Conservation (phyloP, 30 jellyfish, hydroid and myxozoan genomes). For the Pseudorhiza aurosa region DNA sequence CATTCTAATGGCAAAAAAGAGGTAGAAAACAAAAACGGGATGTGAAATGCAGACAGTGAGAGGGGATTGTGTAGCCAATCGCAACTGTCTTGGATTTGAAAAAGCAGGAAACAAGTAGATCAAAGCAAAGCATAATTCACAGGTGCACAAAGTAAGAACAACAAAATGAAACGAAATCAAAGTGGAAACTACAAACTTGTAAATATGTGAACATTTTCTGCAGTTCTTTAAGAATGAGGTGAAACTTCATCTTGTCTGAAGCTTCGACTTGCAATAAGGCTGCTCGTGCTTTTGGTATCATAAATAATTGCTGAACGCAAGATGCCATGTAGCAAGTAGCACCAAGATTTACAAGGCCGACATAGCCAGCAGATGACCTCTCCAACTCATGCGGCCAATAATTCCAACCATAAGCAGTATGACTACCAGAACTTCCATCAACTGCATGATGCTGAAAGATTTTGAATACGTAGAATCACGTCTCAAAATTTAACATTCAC, state of each 20-base stretch:
- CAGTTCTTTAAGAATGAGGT: slow-evolving; percentile 79
- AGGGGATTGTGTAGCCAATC: too few species aligned
- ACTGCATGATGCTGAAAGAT: slow-evolving; percentile 74
- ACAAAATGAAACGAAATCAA: too few species aligned
- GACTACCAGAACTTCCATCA: slow-evolving; percentile 70
- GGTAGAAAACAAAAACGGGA: too few species aligned
- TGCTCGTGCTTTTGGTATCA: slow-evolving; percentile 95
- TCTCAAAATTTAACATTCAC: too few species aligned
- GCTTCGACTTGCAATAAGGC: slow-evolving; percentile 67
- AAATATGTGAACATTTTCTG: slow-evolving; percentile 95
- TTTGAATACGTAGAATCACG: too few species aligned
- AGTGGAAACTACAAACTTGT: slow-evolving; percentile 73
- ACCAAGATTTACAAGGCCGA: slow-evolving; percentile 95
- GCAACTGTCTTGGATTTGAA: too few species aligned
- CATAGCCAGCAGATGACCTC: slow-evolving; percentile 97
- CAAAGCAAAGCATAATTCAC: too few species aligned
- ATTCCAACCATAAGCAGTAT: slow-evolving; percentile 95
- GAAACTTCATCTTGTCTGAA: slow-evolving; percentile 68
- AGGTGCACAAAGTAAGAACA: too few species aligned
- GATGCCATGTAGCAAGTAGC: slow-evolving; percentile 99
- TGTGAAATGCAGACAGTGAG: too few species aligned
- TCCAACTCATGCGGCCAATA: slow-evolving; percentile 99
- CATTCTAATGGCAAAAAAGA: too few species aligned
- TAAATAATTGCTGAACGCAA: slow-evolving; percentile 93
- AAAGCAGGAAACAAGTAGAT: too few species aligned